These are phyloP conservation scores for Gibbula magus DNA, from an alignment of 2,888 invertebrate species.

Conservation along the genomic window DNA sequence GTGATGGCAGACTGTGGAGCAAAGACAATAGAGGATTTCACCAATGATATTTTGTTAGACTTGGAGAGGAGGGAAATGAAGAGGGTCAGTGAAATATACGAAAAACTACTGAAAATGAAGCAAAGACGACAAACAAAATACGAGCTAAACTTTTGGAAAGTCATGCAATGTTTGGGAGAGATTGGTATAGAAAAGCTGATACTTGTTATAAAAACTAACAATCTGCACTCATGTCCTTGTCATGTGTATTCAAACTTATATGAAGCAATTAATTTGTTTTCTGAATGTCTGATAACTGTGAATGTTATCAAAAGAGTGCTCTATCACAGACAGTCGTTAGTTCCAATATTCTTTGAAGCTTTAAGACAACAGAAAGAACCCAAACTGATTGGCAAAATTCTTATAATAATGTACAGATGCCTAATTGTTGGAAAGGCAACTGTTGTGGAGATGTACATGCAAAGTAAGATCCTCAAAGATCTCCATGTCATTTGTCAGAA, in stretches of 20 bases:
- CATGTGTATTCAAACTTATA: constrained; percentile 36
- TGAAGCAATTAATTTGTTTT: constrained; percentile 41
- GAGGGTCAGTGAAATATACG: constrained; percentile 35
- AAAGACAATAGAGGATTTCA: constrained; percentile 47
- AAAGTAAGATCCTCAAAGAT: constrained; percentile 42
- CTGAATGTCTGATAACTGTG: constrained; percentile 39
- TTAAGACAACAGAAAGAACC: constrained; percentile 39
- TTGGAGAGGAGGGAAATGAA: constrained; percentile 37
- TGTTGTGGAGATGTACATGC: constrained; percentile 37
- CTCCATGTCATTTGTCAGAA: constrained; percentile 35
- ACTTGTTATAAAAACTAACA: constrained; percentile 32
- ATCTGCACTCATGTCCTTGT: constrained; percentile 37
- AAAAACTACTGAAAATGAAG: constrained; percentile 46
- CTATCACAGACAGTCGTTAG: constrained; percentile 34
- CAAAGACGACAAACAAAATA: constrained; percentile 42
- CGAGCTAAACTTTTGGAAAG: constrained; percentile 48
- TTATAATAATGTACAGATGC: constrained; percentile 37
- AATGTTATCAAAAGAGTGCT: constrained; percentile 44
- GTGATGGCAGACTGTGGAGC: not conserved
- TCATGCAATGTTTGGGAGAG: constrained; percentile 50
- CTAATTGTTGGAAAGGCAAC: constrained; percentile 42
- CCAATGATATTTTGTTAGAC: constrained; percentile 37
- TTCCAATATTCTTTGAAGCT: constrained; percentile 41
- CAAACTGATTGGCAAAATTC: constrained; percentile 25
- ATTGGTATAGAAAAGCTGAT: constrained; percentile 38